A percentile compares a stretch with the other conserved stretches of the same genome.
Evolutionary conservation across 92 coral and sea anemone species (phyloP).

Genomic region (Phenganax stokvisi): DNA sequence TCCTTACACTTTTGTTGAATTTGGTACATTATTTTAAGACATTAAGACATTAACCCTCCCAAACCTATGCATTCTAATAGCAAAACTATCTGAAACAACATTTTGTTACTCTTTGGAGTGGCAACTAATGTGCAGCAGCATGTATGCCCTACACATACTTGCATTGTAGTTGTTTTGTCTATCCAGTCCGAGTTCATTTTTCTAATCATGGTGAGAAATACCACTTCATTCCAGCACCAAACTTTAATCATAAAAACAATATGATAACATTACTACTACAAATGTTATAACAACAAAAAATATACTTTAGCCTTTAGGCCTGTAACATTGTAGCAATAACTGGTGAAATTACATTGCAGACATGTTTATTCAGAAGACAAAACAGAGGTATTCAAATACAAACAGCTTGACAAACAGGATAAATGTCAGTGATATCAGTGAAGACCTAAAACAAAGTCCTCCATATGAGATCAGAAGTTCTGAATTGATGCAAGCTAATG

Average conservation of each 20-base stretch:
- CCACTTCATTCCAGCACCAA: background rate
- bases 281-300: background rate
- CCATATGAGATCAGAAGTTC: constrained; percentile 69
- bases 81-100: too few species aligned
- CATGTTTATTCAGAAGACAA: constrained; percentile 89
- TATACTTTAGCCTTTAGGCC: background rate
- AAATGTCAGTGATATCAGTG: constrained; percentile 81
- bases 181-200: too few species aligned
- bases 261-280: too few species aligned
- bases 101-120: background rate
- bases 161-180: too few species aligned
- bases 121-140: background rate
- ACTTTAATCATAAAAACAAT: too few species aligned
- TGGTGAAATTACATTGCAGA: constrained; percentile 45
- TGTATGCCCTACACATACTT: too few species aligned
- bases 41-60: too few species aligned
- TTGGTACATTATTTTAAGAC: constrained; percentile 56
- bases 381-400: constrained; percentile 88
- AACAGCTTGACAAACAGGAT: constrained; percentile 79
- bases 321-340: too few species aligned
- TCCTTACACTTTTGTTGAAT: constrained; percentile 91
- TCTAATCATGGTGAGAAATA: background rate
- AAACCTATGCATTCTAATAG: too few species aligned
- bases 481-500: constrained; percentile 67
- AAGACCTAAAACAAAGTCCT: constrained; percentile 78